These are phyloP conservation scores for Drusus annulatus DNA, from an alignment of 1,140 invertebrate genomes.

Conservation along the genomic window DNA sequence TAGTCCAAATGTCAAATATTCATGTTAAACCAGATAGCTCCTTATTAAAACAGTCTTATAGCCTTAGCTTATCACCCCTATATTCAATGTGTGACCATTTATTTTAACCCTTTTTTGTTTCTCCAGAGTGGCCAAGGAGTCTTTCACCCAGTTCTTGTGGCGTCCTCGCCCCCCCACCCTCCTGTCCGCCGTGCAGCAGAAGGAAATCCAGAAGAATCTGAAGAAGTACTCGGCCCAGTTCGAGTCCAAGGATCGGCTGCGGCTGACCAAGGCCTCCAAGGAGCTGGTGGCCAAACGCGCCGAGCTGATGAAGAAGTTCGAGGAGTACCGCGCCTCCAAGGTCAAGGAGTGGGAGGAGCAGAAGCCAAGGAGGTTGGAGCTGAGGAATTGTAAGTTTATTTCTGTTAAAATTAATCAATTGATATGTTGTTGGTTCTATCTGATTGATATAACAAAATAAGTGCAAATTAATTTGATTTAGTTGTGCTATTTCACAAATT, in stretches of 20 bases:
- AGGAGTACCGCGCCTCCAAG: slow-evolving; percentile 84
- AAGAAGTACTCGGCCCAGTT: slow-evolving; percentile 98
- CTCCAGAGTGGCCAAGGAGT: slow-evolving; percentile 85
- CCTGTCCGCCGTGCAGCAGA: slow-evolving; percentile 84
- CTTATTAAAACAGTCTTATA: too few species aligned
- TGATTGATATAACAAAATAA: too few species aligned
- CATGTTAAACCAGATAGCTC: too few species aligned
- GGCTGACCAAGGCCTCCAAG: slow-evolving; percentile 94
- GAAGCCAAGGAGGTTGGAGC: slow-evolving; percentile 84
- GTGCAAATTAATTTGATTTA: too few species aligned
- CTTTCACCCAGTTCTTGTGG: slow-evolving; percentile 97
- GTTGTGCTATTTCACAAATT: too few species aligned
- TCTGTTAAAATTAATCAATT: too few species aligned
- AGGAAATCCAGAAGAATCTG: slow-evolving; percentile 98
- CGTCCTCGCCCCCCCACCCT: slow-evolving; percentile 92
- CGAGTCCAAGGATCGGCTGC: slow-evolving; percentile 95
- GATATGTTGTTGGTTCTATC: too few species aligned
- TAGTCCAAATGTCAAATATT: too few species aligned
- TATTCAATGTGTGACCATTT: too few species aligned
- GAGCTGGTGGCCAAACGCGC: slow-evolving; percentile 96
- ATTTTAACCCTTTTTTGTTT: too few species aligned
- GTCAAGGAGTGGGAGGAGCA: slow-evolving; percentile 82
- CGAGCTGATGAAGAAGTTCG: slow-evolving; percentile 90
- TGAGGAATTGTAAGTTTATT: slow-evolving; percentile 85
- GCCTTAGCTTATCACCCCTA: too few species aligned